Percentiles rank a stretch among this genome's conserved stretches.
Conservation (phyloP, 2,797 vertebrate species). For the Eremophila alpestris region DNA sequence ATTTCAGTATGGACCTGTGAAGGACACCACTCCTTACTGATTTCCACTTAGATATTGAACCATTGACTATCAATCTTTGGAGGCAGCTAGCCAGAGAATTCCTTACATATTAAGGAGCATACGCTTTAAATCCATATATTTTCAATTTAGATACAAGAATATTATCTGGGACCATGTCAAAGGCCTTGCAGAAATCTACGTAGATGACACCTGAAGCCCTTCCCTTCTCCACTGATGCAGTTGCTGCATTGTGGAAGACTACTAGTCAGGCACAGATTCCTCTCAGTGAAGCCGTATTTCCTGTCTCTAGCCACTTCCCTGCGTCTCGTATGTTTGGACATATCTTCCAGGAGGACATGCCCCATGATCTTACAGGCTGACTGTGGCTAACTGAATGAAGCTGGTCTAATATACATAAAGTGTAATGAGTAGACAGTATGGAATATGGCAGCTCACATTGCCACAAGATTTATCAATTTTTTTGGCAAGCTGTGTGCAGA, state of each 20-base stretch:
- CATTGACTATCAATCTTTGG: neutral
- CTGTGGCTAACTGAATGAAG: neutral
- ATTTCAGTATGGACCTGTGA: no score
- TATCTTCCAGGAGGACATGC: neutral
- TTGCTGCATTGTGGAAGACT: neutral
- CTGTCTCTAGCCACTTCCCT: neutral
- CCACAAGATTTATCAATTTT: neutral
- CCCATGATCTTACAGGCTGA: neutral
- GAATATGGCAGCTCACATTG: neutral
- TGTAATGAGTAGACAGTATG: neutral
- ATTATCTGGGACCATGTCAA: neutral
- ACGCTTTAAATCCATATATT: neutral
- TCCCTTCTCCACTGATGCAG: neutral
- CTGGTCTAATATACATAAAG: neutral
- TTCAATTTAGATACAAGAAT: neutral
- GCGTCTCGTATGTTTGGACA: neutral
- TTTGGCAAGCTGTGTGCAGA: neutral
- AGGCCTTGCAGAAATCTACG: neutral
- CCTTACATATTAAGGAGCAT: neutral
- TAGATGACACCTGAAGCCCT: neutral
- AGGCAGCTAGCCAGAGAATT: neutral
- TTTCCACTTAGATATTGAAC: neutral
- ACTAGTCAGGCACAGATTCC: accelerated
- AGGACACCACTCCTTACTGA: neutral
- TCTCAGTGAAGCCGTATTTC: neutral